Base-by-base conservation (phyloP, 2,113 vertebrate genomes). In the Labeo rohita region DNA sequence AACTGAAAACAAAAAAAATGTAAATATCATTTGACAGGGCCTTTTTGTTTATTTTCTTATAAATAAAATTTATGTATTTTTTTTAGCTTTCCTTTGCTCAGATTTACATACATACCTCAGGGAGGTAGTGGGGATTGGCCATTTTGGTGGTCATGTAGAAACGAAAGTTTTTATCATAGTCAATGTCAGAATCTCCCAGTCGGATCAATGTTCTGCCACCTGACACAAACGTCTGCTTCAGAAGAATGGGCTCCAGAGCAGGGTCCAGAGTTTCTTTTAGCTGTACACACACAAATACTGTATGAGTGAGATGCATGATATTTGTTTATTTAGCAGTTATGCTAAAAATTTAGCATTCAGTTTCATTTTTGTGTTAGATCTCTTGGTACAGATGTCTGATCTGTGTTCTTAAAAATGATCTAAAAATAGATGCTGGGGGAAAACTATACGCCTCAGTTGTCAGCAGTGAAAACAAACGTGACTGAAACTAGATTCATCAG, bases 91-190 rank as follows among this genome's bases (percentile, higher is more conserved):
- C 3, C 39, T 39, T 39, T 39, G 39, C 39, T 39, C 39, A 39
- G 39, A 66, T 1, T 12, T 18, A 13, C 80, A 73, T 13, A 83
- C 88, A 47, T 90, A 96, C 96, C 96, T 98, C 97, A 49, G 96
- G 96, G 34, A 98, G 93, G 88, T 97, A 98, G 90, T 97, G 96
- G 9, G 97, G 96, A 91, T 98, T 98, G 86, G 96, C 93, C 96
- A 97, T 93, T 90, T 97, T 97, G 77, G 96, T 97, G 45, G 96
- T 97, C 96, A 97, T 97, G 86, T 96, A 98, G 90, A 98, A 97
- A 83, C 86, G 93, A 86, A 98, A 97, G 88, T 95, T 96, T 91
- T 94, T 95, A 89, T 97, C 93, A 28, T 97, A 97, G 91, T 97
- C 96, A 59, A 97, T 94, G 89, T 97, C 96, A 0, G 96, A 95